Base-by-base conservation (phyloP, 2,113 vertebrate genomes). In the Dinomys branickii region DNA sequence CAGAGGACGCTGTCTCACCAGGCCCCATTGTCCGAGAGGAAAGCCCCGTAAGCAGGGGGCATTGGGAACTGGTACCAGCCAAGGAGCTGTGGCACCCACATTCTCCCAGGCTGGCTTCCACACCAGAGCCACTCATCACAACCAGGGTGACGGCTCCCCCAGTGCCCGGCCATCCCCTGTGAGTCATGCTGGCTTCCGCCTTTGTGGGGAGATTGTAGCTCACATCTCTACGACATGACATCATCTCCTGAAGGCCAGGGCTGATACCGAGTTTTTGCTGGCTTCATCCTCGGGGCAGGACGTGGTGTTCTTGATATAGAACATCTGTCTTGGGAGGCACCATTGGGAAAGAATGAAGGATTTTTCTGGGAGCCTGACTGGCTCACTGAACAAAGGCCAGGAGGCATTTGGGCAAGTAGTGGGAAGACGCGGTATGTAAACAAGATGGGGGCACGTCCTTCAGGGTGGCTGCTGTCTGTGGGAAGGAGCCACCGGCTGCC, bases 381-480 rank as follows among this genome's bases (percentile, higher is more conserved):
- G 96, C 78, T 97, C 90, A 38, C 94, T 83, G 97, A 96, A 96
- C 88, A 94, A 94, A 0, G 4, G 92, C 98, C 91, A 95, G 94
- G 95, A 98, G 85, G 96, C 92, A 58, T 93, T 97, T 95, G 94
- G 98, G 96, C 96, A 97, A 98, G 97, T 81, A 97, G 96, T 92
- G 85, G 96, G 98, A 97, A 98, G 94, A 26, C 1, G 67, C 83
- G 93, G 97, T 94, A 96, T 85, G 56, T 97, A 98, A 98, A 98
- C 95, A 98, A 63, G 80, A 91, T 65, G 81, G 52, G 92, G 92
- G 94, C 88, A 92, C 89, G 85, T 84, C 87, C 97, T 96, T 95
- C 97, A 94, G 95, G 96, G 96, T 78, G 96, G 95, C 95, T 86
- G 86, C 88, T 95, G 96, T 96, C 94, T 83, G 47, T 41, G 90